Percentiles rank a stretch among this genome's conserved stretches.
These are phyloP conservation scores for Gallirallus australis DNA, from an alignment of 2,797 vertebrate genomes.

Conservation along the genomic window DNA sequence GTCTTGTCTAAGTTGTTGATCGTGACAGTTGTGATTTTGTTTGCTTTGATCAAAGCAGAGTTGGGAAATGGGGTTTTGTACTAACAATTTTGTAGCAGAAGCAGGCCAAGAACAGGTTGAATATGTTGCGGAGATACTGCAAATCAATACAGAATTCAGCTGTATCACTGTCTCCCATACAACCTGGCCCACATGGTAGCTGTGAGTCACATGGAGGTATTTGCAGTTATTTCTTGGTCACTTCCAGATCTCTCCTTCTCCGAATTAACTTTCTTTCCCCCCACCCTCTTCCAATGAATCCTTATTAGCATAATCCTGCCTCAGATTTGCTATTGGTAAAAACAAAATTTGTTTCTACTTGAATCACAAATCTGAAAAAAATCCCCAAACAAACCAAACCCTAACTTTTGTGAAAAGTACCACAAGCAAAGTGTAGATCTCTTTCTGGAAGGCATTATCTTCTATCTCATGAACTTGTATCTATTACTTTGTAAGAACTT, in stretches of 20 bases:
- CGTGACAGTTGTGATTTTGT: too few relatives aligned
- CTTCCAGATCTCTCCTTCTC: background rate
- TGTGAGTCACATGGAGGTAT: background rate
- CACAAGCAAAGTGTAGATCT: background rate
- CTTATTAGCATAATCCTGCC: background rate
- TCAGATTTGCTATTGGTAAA: background rate
- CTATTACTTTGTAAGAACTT: background rate
- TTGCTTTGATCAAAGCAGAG: background rate
- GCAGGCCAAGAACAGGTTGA: background rate
- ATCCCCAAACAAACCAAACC: too few relatives aligned
- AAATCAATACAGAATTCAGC: background rate
- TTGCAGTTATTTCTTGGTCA: background rate
- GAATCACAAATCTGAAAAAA: background rate
- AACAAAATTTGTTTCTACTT: background rate
- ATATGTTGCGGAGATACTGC: too few relatives aligned
- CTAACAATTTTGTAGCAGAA: background rate
- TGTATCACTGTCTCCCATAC: background rate
- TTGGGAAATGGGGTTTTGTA: background rate
- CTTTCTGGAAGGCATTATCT: background rate
- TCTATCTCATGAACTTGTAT: background rate
- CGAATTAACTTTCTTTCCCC: accelerated
- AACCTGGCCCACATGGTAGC: background rate
- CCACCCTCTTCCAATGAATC: background rate
- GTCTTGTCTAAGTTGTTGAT: too few relatives aligned
- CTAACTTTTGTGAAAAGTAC: background rate